A percentile compares a stretch with the other conserved stretches of the same genome.
These are phyloP conservation scores for Himalopsyche tibetana DNA, from an alignment of 2,888 invertebrate species.

Conservation along the genomic window DNA sequence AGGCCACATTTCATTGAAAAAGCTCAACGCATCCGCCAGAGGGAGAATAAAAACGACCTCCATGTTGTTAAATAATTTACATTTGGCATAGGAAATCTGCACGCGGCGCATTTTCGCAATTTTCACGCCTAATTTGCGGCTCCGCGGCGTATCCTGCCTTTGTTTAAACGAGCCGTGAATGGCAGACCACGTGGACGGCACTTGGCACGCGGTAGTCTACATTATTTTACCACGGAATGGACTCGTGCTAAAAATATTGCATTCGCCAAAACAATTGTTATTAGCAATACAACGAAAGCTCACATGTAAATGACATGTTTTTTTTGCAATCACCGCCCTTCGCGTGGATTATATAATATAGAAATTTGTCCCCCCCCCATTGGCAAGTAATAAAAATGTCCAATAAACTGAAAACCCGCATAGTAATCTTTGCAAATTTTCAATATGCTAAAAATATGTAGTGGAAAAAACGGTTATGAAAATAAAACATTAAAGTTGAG, in stretches of 20 bases:
- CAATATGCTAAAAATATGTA: no score
- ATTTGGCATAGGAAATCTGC: conserved; percentile 47
- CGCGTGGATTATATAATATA: no score
- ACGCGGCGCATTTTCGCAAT: conserved; percentile 35
- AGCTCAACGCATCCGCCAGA: conserved; percentile 7
- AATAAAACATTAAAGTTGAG: no score
- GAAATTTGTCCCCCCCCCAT: no score
- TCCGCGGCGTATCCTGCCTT: conserved; percentile 53
- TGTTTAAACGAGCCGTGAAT: conserved; percentile 57
- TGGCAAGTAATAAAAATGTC: no score
- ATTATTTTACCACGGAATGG: neutral
- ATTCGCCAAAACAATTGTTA: neutral
- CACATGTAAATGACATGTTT: no score
- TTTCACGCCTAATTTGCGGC: conserved; percentile 60
- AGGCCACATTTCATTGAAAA: neutral
- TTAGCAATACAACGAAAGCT: no score
- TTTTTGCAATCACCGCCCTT: no score
- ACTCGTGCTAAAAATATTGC: neutral
- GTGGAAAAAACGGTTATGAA: no score
- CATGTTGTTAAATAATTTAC: conserved; percentile 45
- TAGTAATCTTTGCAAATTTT: no score
- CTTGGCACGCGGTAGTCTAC: neutral
- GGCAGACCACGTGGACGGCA: conserved; percentile 48
- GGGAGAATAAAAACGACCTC: conserved; percentile 45
- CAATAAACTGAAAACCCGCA: no score